Evolutionary conservation across 1,140 invertebrate genomes (phyloP).

Genomic region (Diploscapter pachys): DNA sequence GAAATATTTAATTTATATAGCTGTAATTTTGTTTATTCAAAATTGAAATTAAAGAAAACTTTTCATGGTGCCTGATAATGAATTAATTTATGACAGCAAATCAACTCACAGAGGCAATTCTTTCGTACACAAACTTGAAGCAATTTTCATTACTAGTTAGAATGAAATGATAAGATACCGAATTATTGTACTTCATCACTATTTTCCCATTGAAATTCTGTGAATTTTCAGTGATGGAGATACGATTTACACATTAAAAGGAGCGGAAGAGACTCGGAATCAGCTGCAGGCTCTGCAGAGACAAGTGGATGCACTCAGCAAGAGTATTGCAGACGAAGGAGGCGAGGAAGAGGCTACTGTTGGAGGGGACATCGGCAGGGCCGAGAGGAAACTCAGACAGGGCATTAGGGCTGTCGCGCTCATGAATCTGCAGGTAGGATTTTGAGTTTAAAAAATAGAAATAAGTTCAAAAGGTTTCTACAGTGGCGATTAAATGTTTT

Average conservation of each 20-base stretch:
- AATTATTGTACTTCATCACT: constrained; percentile 13
- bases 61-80: constrained; percentile 7
- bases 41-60: constrained; percentile 67
- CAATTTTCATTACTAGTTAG: constrained; percentile 16
- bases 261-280: constrained; percentile 79
- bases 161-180: background rate
- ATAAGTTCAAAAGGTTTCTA: constrained; percentile 45
- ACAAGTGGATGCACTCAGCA: constrained; percentile 1
- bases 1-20: constrained; percentile 74
- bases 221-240: constrained; percentile 73
- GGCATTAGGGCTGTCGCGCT: constrained; percentile 37
- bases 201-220: constrained; percentile 19
- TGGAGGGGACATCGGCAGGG: constrained; percentile 30
- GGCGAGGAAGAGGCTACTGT: constrained; percentile 6
- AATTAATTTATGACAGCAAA: background rate
- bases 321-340: constrained; percentile 77
- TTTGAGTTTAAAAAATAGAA: constrained; percentile 74
- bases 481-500: too few relatives aligned
- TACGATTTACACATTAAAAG: constrained; percentile 75
- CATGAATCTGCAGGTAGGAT: constrained; percentile 39
- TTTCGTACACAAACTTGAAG: constrained; percentile 38
- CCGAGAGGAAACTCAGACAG: constrained; percentile 38
- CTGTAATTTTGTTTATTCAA: constrained; percentile 81
- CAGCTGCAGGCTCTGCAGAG: constrained; percentile 68
- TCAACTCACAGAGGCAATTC: too few relatives aligned